Base-by-base conservation (phyloP, 2,888 invertebrate genomes). In the Dasysyrphus tricinctus region DNA sequence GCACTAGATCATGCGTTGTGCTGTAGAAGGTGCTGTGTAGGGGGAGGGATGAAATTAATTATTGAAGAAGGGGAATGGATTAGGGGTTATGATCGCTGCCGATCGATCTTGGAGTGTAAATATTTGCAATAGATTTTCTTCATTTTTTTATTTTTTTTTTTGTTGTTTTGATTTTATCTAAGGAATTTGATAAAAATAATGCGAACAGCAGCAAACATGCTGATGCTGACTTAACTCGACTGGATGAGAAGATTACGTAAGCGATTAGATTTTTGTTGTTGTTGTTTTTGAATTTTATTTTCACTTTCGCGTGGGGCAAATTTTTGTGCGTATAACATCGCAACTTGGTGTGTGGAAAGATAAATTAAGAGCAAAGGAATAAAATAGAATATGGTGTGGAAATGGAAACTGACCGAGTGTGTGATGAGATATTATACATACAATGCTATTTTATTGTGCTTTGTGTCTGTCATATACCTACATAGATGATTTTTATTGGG, bases 61-160 rank as follows among this genome's bases (percentile, higher is more conserved):
- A 79, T 79, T 65, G 54, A 73, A 74, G 54, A 65, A 29, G 37
- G 51, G 37, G 56, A 37, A 34, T 34, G 16, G 57, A 47, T 47
- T 29, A 32, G 24, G 29, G 67, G 67, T 61, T 75, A 80, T 75
- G 80, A 61, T 63, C 69, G 61, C 19, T 44, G 44, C 65, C 32
- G 67, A 69, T 74, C 32, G 67, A 61, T 74, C 73, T 47, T 82
- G 49, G 82, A 72, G 47, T 69, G 61, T 74, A 74, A 78, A 78
- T 74, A 82, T 74, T 70, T 74, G 73, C 14, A 42, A 47, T 44
- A 11, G 24, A 54, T 75, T 56, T 70, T 32, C 29, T 47, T 74
- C 24, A 14, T 61, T 37, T 59, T 37, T 59, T 1, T 59, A n/a
- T n/a, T 6, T 1, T 12, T 47, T 16, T 42, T 3, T 29, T 47